Evolutionary conservation across 23 tunicate genomes (phyloP).

Genomic region (Botrylloides violaceus): DNA sequence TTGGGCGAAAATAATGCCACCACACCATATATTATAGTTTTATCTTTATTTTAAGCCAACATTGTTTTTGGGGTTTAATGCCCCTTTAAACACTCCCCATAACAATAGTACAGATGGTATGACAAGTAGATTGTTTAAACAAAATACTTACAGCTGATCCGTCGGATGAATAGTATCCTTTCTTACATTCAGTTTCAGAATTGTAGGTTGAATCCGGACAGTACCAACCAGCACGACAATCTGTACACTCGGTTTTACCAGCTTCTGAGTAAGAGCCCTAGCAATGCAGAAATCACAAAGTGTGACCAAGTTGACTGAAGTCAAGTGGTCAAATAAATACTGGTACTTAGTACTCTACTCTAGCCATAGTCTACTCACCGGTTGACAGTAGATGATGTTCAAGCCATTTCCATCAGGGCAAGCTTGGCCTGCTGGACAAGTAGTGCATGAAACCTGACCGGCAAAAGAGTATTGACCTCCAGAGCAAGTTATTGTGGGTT

Average conservation of each 20-base stretch:
- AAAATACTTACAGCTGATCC: slow-evolving; percentile 53
- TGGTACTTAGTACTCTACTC: background rate
- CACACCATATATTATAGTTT: no score
- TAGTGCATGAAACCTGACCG: slow-evolving; percentile 51
- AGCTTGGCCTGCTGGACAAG: slow-evolving; percentile 66
- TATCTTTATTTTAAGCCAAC: no score
- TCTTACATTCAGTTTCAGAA: slow-evolving; percentile 25
- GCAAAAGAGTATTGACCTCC: slow-evolving; percentile 58
- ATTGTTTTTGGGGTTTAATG: no score
- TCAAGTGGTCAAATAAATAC: no score
- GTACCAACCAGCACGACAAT: slow-evolving; percentile 63
- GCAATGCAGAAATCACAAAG: no score
- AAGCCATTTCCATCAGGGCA: slow-evolving; percentile 72
- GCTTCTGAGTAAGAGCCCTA: slow-evolving; percentile 68
- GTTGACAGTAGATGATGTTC: slow-evolving; percentile 45
- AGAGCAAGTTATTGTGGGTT: slow-evolving; percentile 25
- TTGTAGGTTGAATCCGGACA: slow-evolving; percentile 57
- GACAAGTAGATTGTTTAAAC: no score
- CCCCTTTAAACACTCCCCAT: no score
- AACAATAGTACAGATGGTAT: no score
- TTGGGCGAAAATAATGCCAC: no score
- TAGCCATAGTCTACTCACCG: slow-evolving; percentile 37
- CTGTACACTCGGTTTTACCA: slow-evolving; percentile 21
- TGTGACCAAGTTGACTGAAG: no score
- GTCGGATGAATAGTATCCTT: slow-evolving; percentile 42